These are phyloP conservation scores for Atrichornis clamosus DNA, from an alignment of 2,113 vertebrate species.

Conservation along the genomic window DNA sequence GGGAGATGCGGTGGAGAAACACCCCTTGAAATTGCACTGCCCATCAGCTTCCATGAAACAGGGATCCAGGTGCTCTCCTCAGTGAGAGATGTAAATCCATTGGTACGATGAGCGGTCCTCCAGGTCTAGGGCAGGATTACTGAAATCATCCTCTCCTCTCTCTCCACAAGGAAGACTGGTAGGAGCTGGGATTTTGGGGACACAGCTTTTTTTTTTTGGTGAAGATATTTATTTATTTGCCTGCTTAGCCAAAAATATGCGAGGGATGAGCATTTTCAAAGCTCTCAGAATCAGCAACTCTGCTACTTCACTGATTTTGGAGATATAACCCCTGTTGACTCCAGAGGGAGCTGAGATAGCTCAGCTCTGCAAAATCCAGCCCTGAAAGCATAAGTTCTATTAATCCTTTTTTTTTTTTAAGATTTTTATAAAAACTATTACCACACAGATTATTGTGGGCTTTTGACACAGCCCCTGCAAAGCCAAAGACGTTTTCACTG, in stretches of 20 bases:
- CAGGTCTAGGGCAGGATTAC: neutral
- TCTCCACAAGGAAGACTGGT: neutral
- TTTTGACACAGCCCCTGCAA: neutral
- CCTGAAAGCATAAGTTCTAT: neutral
- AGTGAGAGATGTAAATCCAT: neutral
- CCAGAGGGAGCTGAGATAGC: neutral
- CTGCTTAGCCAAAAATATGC: neutral
- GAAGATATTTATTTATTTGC: neutral
- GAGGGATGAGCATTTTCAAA: neutral
- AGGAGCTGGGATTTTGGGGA: neutral
- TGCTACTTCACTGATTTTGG: neutral
- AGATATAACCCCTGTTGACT: neutral
- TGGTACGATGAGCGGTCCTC: neutral
- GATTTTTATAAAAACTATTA: neutral
- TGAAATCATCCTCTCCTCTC: neutral
- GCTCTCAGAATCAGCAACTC: neutral
- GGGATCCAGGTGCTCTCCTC: neutral
- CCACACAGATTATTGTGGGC: neutral
- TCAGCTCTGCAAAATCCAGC: neutral
- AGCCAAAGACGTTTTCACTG: neutral
- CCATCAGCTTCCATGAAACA: accelerated
- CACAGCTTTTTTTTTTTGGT: neutral
- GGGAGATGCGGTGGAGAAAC: neutral
- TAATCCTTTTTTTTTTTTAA: neutral
- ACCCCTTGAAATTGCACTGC: accelerated